Evolutionary conservation across 2,888 invertebrate genomes (phyloP).

Genomic region (Campopleginae sp.): DNA sequence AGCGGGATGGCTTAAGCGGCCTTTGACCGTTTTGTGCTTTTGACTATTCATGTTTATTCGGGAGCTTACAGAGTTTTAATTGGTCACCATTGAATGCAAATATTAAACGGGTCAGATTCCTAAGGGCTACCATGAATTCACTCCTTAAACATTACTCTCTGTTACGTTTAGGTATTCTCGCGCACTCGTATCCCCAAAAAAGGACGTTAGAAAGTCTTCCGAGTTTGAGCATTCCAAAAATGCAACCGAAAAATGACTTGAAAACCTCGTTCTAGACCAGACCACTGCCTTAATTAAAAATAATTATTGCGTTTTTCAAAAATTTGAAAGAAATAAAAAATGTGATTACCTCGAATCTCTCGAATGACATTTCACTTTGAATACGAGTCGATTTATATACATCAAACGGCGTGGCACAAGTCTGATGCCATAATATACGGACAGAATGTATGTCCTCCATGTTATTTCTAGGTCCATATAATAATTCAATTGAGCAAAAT

Average conservation of each 20-base stretch:
- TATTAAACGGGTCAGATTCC: neutral
- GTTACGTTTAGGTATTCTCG: neutral
- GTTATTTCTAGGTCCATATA: constrained; percentile 60
- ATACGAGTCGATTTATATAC: neutral
- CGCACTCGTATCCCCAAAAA: neutral
- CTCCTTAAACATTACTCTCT: neutral
- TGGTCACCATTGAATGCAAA: neutral
- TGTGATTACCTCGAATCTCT: neutral
- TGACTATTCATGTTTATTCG: neutral
- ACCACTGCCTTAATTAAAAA: neutral
- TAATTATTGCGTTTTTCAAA: neutral
- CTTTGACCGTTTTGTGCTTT: neutral
- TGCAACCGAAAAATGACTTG: too few relatives aligned
- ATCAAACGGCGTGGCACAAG: neutral
- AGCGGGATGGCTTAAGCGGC: neutral
- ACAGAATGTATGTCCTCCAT: constrained; percentile 7
- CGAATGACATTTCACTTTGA: neutral
- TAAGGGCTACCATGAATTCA: neutral
- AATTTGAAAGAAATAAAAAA: neutral
- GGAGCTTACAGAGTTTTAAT: neutral
- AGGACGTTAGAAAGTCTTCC: neutral
- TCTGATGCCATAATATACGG: neutral
- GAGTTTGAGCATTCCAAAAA: neutral
- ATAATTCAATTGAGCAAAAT: constrained; percentile 70
- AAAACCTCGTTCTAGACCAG: too few relatives aligned